Evolutionary conservation across 1,140 invertebrate genomes (phyloP).

Genomic region (Drosophila ohnishii): DNA sequence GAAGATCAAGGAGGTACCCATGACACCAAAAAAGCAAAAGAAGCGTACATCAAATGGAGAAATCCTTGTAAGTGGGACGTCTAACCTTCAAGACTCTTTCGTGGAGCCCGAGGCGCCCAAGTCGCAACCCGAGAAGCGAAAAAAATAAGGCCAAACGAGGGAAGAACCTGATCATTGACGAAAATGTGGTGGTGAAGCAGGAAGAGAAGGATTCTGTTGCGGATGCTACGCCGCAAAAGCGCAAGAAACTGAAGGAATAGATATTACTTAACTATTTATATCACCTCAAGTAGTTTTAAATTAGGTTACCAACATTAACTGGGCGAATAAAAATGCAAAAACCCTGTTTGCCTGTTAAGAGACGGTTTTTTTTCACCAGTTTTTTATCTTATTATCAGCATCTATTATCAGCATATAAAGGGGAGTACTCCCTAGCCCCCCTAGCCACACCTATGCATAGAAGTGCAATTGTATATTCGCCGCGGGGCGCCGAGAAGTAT

Average conservation of each 20-base stretch:
- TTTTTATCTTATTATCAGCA: no score
- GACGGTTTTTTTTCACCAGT: background rate
- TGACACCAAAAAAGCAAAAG: no score
- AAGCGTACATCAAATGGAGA: slow-evolving; percentile 8
- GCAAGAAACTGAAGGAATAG: background rate
- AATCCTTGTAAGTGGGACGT: background rate
- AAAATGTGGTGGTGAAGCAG: background rate
- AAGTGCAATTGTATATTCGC: slow-evolving; percentile 12
- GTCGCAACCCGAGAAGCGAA: background rate
- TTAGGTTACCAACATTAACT: background rate
- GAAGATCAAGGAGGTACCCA: background rate
- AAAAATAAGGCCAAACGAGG: no score
- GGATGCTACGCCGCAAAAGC: background rate
- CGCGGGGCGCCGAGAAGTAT: slow-evolving; percentile 37
- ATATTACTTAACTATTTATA: background rate
- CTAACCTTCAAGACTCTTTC: background rate
- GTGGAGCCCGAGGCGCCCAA: background rate
- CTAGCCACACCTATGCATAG: background rate
- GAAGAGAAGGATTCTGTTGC: background rate
- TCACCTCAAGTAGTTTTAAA: background rate
- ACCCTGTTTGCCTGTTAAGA: background rate
- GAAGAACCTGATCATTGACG: background rate
- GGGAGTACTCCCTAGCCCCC: background rate
- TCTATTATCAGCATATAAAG: no score
- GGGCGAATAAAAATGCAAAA: background rate